Conservation (phyloP, 2,113 vertebrate species). For the Chionodraco myersi region DNA sequence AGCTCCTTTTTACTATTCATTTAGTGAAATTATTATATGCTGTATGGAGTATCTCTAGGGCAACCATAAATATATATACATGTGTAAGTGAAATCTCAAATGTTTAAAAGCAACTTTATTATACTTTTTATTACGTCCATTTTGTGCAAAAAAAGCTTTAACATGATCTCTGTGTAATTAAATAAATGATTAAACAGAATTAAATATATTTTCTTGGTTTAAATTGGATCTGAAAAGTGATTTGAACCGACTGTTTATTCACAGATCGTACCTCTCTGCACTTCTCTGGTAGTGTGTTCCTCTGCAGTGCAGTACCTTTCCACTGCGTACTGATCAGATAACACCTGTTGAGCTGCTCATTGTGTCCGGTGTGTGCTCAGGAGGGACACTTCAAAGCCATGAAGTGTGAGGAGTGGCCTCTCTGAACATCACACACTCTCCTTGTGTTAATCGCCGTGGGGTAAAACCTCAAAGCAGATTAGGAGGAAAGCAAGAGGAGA, state of each 20-base stretch:
- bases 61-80: conserved; percentile 9
- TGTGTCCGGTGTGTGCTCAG: conserved; percentile 37
- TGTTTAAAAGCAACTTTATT: conserved; percentile 1
- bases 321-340: conserved; percentile 9
- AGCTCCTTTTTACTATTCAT: neutral
- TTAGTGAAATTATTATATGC: neutral
- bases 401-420: conserved; percentile 29
- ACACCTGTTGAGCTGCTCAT: conserved; percentile 21
- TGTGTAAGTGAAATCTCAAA: neutral
- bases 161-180: neutral
- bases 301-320: conserved; percentile 28
- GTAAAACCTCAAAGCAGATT: neutral
- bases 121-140: neutral
- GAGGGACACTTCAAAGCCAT: conserved; percentile 22
- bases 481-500: conserved; percentile 13
- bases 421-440: neutral
- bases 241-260: neutral
- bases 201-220: neutral
- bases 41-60: neutral
- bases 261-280: neutral
- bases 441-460: neutral
- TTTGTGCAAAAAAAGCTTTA: neutral
- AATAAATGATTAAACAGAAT: neutral
- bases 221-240: neutral
- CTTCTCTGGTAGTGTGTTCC: conserved; percentile 23